Percentiles rank a stretch among this genome's conserved stretches.
phyloP scores from a whole-genome alignment of 2,888 invertebrate genomes.

The Drosophila hamatofila region DNA sequence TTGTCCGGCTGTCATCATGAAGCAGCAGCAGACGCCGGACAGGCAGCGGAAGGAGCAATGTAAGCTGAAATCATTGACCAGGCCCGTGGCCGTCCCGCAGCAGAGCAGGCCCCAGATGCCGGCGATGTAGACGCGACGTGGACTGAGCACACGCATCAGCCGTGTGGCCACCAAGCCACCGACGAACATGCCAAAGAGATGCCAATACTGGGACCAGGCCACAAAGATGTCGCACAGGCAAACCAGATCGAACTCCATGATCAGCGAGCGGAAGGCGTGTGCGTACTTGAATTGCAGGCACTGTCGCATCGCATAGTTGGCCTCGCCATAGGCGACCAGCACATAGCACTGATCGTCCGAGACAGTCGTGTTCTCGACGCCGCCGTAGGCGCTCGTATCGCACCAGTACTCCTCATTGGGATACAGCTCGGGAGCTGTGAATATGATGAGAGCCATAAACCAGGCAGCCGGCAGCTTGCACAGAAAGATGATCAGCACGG shows the following conservation, averaged over 20 bases:
- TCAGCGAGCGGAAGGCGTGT: constrained; percentile 80
- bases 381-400: constrained; percentile 49
- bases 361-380: constrained; percentile 58
- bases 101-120: constrained; percentile 84
- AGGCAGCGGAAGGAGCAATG: constrained; percentile 85
- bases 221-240: constrained; percentile 84
- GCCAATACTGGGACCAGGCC: constrained; percentile 86
- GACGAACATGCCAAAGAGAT: constrained; percentile 85
- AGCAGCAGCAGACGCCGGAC: constrained; percentile 84
- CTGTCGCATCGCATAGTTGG: constrained; percentile 50
- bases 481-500: constrained; percentile 84
- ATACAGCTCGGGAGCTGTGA: constrained; percentile 85
- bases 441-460: constrained; percentile 86
- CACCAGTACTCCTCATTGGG: constrained; percentile 78
- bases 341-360: constrained; percentile 77
- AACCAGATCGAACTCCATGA: constrained; percentile 85
- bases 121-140: constrained; percentile 82
- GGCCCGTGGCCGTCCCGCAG: constrained; percentile 84
- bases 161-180: constrained; percentile 85
- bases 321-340: constrained; percentile 55
- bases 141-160: constrained; percentile 84
- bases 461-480: constrained; percentile 86
- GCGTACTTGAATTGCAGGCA: constrained; percentile 78
- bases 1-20: constrained; percentile 85
- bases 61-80: constrained; percentile 83